Evolutionary conservation across 1,140 invertebrate species (phyloP), one percentile per base, ranked within the genome.

Genomic region (Drosophila ercepeae): DNA sequence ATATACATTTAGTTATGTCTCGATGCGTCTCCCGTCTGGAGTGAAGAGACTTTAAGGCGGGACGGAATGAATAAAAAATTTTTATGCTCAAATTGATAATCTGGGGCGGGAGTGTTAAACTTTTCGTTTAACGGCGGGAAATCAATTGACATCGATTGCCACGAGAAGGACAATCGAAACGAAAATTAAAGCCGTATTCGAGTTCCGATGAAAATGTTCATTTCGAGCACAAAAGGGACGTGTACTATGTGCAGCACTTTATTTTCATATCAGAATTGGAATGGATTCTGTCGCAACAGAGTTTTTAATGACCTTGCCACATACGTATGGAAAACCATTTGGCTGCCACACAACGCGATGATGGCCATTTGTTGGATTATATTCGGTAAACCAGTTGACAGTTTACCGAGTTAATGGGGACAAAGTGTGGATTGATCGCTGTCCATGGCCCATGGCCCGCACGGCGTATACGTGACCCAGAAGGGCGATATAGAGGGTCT

Each of bases 1-100:
- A 64, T 61, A 61, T 29, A 59, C 54, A 59, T 70, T 70, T 70
- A 70, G 65, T 70, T 71, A 71, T 70, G 68, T 59, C 68, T 71
- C 27, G 65, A 13, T 54, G 53, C 65, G 65, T 68, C 61, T 68
- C 27, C 27, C 23, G 64, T 59, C 53, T 59, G 65, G 53, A 16
- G 41, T 19, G 18, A 21, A 46, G 21, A 19, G 27, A 67, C 64
- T 67, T 73, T 45, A 73, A 73, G 69, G 49, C 69, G 50, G 53
- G 46, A 69, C 53, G 34, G 29, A 68, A 42, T 25, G 29, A 44
- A 52, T 50, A 46, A 71, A 50, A 23, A n/a, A 51, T 44, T 27
- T 71, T 57, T 70, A 59, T n/a, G 32, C 18, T 44, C 65, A 50
- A 45, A 60, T 54, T 48, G 58, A 63, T 51, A 49, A 63, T 53